Percentiles rank a stretch among this genome's conserved stretches.
These are phyloP conservation scores for Battus philenor DNA, from an alignment of 1,140 invertebrate species.

Conservation along the genomic window DNA sequence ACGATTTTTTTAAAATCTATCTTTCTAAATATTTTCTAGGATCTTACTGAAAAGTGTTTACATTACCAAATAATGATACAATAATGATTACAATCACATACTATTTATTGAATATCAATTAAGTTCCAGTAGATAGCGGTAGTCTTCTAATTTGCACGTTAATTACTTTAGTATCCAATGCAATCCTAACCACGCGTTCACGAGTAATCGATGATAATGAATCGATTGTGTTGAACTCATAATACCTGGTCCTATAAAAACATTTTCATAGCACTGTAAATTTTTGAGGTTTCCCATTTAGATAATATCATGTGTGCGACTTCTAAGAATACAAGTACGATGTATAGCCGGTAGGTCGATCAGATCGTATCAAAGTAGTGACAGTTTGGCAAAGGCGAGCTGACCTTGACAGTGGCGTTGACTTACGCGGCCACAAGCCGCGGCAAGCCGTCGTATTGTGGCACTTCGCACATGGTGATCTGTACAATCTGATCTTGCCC, in stretches of 20 bases:
- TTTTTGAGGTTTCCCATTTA: conserved; percentile 15
- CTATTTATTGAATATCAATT: too few species aligned
- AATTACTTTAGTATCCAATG: too few species aligned
- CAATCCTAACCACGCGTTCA: background rate
- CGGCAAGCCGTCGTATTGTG: conserved; percentile 35
- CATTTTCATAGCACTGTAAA: background rate
- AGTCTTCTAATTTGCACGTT: too few species aligned
- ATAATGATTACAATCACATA: too few species aligned
- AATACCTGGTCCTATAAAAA: background rate
- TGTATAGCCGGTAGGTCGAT: conserved; percentile 24
- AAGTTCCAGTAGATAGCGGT: too few species aligned
- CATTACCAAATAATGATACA: too few species aligned
- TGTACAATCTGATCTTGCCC: background rate
- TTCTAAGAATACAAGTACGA: too few species aligned
- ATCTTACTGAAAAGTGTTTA: too few species aligned
- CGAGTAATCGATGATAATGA: background rate
- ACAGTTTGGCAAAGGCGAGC: conserved; percentile 37
- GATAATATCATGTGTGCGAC: too few species aligned
- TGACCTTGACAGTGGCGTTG: conserved; percentile 67
- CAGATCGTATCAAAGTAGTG: conserved; percentile 33
- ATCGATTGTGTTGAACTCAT: background rate
- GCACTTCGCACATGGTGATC: conserved; percentile 21
- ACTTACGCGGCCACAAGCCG: conserved; percentile 56
- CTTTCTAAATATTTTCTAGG: too few species aligned
- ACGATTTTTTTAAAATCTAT: too few species aligned